phyloP scores from a whole-genome alignment of 1,140 invertebrate species.

The Trissolcus basalis region DNA sequence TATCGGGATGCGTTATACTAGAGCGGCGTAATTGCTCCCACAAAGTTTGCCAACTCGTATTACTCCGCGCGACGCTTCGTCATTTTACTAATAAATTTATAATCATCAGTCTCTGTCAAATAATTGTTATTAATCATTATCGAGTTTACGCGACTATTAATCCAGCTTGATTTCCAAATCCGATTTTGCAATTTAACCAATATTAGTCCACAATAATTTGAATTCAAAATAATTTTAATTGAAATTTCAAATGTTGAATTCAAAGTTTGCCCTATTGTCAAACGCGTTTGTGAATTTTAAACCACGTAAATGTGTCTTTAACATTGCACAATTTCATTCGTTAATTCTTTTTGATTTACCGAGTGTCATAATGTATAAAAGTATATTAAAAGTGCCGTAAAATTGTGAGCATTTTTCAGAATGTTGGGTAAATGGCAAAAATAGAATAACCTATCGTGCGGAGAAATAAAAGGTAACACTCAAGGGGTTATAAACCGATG shows the following conservation, averaged over 20 bases:
- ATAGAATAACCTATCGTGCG: too few species aligned
- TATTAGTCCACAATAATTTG: background rate
- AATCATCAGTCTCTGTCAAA: slow-evolving; percentile 47
- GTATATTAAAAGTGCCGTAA: too few species aligned
- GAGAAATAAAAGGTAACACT: slow-evolving; percentile 47
- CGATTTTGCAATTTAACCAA: background rate
- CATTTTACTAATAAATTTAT: slow-evolving; percentile 54
- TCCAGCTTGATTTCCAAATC: background rate
- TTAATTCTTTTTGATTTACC: too few species aligned
- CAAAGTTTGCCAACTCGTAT: slow-evolving; percentile 49
- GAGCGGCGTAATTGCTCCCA: slow-evolving; percentile 40
- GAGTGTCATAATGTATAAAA: too few species aligned
- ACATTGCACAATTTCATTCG: too few species aligned
- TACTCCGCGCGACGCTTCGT: slow-evolving; percentile 35
- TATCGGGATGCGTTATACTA: slow-evolving; percentile 39
- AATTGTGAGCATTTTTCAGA: too few species aligned
- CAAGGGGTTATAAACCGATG: slow-evolving; percentile 37
- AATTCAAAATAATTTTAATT: background rate
- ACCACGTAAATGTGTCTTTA: too few species aligned
- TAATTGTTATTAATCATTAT: slow-evolving; percentile 51
- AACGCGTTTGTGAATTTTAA: too few species aligned
- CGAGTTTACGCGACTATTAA: slow-evolving; percentile 33
- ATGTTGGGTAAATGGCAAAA: too few species aligned
- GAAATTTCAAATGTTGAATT: too few species aligned
- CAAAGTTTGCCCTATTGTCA: too few species aligned